Percentiles rank a stretch among this genome's conserved stretches.
Conservation (phyloP, 2,888 invertebrate species). For the Brachycybe producta region DNA sequence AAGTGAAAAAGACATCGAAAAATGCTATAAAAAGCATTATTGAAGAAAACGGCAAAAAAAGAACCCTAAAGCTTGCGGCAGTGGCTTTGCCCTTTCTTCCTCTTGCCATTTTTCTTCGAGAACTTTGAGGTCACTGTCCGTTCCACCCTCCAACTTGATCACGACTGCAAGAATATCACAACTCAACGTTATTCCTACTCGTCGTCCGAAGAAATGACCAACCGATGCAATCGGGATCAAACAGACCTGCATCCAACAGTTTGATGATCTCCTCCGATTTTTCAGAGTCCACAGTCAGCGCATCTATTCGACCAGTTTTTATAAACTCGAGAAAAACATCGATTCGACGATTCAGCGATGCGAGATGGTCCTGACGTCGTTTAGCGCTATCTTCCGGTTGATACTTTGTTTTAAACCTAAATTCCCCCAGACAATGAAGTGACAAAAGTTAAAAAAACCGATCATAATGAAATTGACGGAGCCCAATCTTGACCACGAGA, state of each 20-base stretch:
- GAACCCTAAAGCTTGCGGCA: too few species aligned
- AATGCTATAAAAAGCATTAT: too few species aligned
- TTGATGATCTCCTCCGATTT: slow-evolving; percentile 61
- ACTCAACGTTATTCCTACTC: too few species aligned
- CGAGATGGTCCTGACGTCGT: slow-evolving; percentile 70
- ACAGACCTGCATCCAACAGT: slow-evolving; percentile 63
- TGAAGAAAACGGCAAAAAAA: too few species aligned
- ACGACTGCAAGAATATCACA: slow-evolving; percentile 64
- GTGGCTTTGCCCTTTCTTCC: slow-evolving; percentile 35
- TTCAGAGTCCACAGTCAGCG: slow-evolving; percentile 69
- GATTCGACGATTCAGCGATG: slow-evolving; percentile 70
- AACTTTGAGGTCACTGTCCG: slow-evolving; percentile 62
- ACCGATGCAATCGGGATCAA: background rate
- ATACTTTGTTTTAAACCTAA: slow-evolving; percentile 97
- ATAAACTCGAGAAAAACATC: slow-evolving; percentile 78
- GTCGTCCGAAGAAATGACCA: too few species aligned
- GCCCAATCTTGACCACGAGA: too few species aligned
- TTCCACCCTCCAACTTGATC: slow-evolving; percentile 79
- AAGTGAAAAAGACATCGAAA: too few species aligned
- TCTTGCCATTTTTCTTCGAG: slow-evolving; percentile 47
- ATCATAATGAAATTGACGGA: too few species aligned
- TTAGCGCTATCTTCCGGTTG: slow-evolving; percentile 92
- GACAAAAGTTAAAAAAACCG: too few species aligned
- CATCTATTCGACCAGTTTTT: slow-evolving; percentile 55
- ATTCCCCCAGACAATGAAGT: too few species aligned